A percentile compares a stretch with the other conserved stretches of the same genome.
Conservation (phyloP, 2,797 vertebrate genomes). For the Hephaestus fuliginosus region DNA sequence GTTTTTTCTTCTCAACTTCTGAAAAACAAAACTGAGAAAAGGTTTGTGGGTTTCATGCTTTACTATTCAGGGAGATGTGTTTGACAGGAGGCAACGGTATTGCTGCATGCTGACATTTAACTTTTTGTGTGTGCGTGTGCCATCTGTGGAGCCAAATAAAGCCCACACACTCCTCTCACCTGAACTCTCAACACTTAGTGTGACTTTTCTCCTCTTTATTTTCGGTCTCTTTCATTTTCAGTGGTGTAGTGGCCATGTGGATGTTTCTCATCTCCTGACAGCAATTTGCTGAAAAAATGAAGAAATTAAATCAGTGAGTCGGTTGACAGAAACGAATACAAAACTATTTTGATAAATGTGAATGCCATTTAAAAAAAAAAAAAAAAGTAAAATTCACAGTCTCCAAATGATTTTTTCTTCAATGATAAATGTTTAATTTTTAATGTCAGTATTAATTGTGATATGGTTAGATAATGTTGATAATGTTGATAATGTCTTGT, state of each 20-base stretch:
- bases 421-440: background rate
- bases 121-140: slow-evolving; percentile 39
- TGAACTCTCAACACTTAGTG: slow-evolving; percentile 45
- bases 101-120: slow-evolving; percentile 70
- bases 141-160: slow-evolving; percentile 63
- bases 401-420: background rate
- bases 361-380: no score
- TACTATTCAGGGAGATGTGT: slow-evolving; percentile 74
- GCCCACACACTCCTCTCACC: slow-evolving; percentile 71
- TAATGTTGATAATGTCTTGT: background rate
- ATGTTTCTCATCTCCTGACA: slow-evolving; percentile 8
- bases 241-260: background rate
- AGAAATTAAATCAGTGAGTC: no score
- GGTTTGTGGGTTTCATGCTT: slow-evolving; percentile 90
- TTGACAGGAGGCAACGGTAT: slow-evolving; percentile 51
- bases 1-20: slow-evolving; percentile 69
- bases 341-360: no score
- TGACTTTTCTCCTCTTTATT: slow-evolving; percentile 33
- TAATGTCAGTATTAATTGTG: background rate
- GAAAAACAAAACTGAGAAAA: slow-evolving; percentile 95
- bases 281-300: background rate
- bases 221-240: slow-evolving; percentile 24
- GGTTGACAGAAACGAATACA: no score
- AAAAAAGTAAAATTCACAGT: no score
- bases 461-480: background rate